Base-by-base conservation (phyloP, 2,888 invertebrate species). In the Germaria angustata region DNA sequence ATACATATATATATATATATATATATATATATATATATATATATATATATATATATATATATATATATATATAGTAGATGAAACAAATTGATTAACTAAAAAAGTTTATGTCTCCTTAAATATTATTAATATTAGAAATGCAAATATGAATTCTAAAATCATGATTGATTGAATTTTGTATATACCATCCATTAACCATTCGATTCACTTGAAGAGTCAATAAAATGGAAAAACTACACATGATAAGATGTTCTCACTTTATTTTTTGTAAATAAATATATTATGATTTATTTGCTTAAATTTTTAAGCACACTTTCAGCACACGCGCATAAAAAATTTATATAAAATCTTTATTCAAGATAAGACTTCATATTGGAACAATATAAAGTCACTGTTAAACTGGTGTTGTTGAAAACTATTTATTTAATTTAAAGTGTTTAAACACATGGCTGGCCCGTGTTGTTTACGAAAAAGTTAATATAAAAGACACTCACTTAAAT, bases 261-360 rank as follows among this genome's bases (percentile, higher is more conserved):
- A 15, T 49, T 80, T 61, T 39, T 17, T 15, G 15, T 53, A 3
- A 69, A 53, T 13, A 61, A 24, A 13, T 0, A 28, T 51, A 5
- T 53, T 59, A 61, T 81, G 55, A 59, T 20, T 39, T 81, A 73
- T 82, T 69, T 65, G 11, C 36, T 51, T 3, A 41, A 28, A 55
- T 69, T 68, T 57, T 69, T n/a, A 71, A 75, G 73, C 81, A 75
- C 81, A 82, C 81, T 82, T 79, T 75, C 41, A 82, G 69, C 81
- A 65, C 73, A 82, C 68, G 55, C 71, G 22, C n/a, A 15, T 24
- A 66, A 22, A 71, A 51, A 55, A 36, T 28, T 3, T 6, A 28
- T 15, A 41, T 6, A 9, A 46, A 24, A 24, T 17, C 4, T 61
- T 34, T 51, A 34, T 49, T 65, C 41, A 0, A 72, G 79, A 79